Evolutionary conservation across 1,140 invertebrate genomes (phyloP), one percentile per base, ranked within the genome.

Genomic region (Ips typographus): DNA sequence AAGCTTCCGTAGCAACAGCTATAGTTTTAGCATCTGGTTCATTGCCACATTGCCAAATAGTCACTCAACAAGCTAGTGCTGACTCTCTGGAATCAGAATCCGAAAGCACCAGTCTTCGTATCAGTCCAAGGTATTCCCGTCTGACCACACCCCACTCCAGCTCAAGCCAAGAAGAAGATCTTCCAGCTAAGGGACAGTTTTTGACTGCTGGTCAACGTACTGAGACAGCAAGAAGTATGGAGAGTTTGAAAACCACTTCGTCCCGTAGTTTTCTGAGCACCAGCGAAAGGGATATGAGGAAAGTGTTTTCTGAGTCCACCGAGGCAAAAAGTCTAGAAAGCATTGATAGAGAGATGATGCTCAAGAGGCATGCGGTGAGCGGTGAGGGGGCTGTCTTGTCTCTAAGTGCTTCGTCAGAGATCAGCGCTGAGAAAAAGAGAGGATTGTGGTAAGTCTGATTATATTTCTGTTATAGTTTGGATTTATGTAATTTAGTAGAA

Each of bases 151-250:
- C 88, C 0, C 86, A 89, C 63, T 89, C 88, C 0, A 89, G 88
- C 72, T 89, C 87, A 7, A 89, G 87, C 53, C 88, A 89, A 74
- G 88, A 90, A 73, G 88, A 90, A 58, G 88, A 87, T 49, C 82
- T 83, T 0, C 81, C 80, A 7, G 82, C 83, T 58, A 84, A 83
- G 42, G 85, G 84, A 3, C 86, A 88, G 52, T 86, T 86, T 71
- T 75, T 90, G 47, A 83, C 85, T 0, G 82, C 86, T 0, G 83
- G 83, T 1, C 72, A 73, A 1, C 78, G 85, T 37, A 86, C 87
- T 1, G 86, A 89, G 71, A 85, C 84, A 0, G 85, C 87, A 4
- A 84, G 86, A 58, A 90, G 89, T 0, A 90, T 90, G 88, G 89
- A 91, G 73, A 88, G 87, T 65, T 80, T 88, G 73, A 83, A 83